Base-by-base conservation (phyloP, 1,140 invertebrate species). In the Spodoptera frugiperda region DNA sequence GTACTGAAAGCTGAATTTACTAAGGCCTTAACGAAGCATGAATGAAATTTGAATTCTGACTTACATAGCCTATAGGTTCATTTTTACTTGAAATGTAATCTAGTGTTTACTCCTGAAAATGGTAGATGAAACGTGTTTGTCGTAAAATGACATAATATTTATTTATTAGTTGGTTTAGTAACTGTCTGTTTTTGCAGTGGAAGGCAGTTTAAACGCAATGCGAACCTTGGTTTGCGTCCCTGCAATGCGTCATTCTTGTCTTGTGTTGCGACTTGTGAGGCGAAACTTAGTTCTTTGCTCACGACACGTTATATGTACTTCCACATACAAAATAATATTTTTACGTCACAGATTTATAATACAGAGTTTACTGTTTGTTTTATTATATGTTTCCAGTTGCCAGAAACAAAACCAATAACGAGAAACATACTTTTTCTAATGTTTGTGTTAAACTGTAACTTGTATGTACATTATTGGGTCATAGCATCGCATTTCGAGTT, bases 221-320 rank as follows among this genome's bases (percentile, higher is more conserved):
- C 63, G 63, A 30, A 21, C 17, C 57, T n/a, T 39, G 1, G 14
- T 25, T 14, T 3, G 25, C 25, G 25, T 25, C 25, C 44, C 63
- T 65, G 63, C 63, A 67, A 49, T 67, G 44, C 44, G 61, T 44
- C 61, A 49, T 48, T 67, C 19, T 48, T 67, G 11, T 67, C 14
- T 49, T 25, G 14, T 21, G 46, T 17, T 10, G 17, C 8, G 17
- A 48, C 9, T 49, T 25, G 14, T 14, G 46, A 19, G 17, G 11
- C n/a, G 12, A 48, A 65, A 25, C 12, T 49, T 14, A 14, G 12
- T 12, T 21, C 11, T 0, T 12, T 15, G 19, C 48, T 25, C 17
- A 10, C 61, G 11, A 57, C 9, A 57, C 5, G n/a, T n/a, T n/a
- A 39, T 8, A 6, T 17, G 8, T 6, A 53, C 19, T 55, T 55